phyloP scores from a whole-genome alignment of 2,888 invertebrate genomes.

The Pasiphila rectangulata region DNA sequence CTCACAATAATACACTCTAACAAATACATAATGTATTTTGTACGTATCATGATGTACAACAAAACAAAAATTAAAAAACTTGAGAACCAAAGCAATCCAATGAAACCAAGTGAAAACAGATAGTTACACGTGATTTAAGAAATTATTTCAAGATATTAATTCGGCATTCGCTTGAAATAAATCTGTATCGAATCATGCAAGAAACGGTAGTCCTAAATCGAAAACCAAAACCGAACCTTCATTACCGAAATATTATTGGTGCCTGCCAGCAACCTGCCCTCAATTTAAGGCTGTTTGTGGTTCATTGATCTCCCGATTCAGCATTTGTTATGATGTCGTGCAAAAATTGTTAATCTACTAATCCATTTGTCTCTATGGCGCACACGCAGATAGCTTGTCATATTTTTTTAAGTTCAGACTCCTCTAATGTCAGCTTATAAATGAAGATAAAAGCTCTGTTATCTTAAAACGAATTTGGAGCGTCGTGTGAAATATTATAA shows the following conservation, averaged over 20 bases:
- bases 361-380: constrained; percentile 47
- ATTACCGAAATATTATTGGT: constrained; percentile 12
- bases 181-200: constrained; percentile 2
- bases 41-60: too few species aligned
- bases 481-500: constrained; percentile 75
- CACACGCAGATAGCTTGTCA: constrained; percentile 56
- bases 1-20: too few species aligned
- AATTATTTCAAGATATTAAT: constrained; percentile 2
- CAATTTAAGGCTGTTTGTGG: constrained; percentile 40
- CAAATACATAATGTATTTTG: too few species aligned
- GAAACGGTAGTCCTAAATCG: constrained; percentile 14
- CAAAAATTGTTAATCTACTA: constrained; percentile 51
- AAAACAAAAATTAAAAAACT: too few species aligned
- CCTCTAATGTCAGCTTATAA: constrained; percentile 63
- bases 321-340: constrained; percentile 46
- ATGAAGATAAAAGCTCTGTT: constrained; percentile 75
- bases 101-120: background rate
- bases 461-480: constrained; percentile 72
- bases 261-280: constrained; percentile 20
- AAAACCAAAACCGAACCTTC: constrained; percentile 18
- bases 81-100: constrained; percentile 1
- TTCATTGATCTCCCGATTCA: constrained; percentile 53
- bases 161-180: constrained; percentile 3
- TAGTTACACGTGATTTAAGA: background rate
- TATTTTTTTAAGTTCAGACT: constrained; percentile 56